Conservation (phyloP, 2,888 invertebrate species). For the Drosophila subquinaria region DNA sequence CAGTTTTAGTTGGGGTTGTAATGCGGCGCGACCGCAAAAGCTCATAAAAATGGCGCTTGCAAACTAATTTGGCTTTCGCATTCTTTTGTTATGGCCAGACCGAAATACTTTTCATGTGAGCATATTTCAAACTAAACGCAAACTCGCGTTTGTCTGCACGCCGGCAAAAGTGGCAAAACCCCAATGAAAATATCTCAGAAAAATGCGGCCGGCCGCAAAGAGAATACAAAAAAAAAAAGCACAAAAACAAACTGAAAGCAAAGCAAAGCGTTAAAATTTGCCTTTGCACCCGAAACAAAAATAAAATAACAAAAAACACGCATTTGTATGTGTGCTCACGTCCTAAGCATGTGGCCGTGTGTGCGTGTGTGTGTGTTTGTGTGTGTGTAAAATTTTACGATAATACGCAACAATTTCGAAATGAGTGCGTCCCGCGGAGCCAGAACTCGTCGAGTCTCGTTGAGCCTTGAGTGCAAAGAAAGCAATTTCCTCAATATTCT, state of each 20-base stretch:
- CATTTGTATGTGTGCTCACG: conserved; percentile 68
- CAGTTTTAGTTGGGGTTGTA: conserved; percentile 19
- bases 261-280: conserved; percentile 42
- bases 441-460: conserved; percentile 30
- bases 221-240: conserved; percentile 16
- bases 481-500: conserved; percentile 77
- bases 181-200: conserved; percentile 40
- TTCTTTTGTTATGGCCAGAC: conserved; percentile 27
- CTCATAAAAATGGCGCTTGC: conserved; percentile 28
- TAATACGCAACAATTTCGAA: conserved; percentile 78
- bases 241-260: conserved; percentile 32
- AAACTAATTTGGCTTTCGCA: conserved; percentile 45
- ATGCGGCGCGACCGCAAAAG: conserved; percentile 23
- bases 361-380: conserved; percentile 42
- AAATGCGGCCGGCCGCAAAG: conserved; percentile 32
- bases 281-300: conserved; percentile 20
- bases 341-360: conserved; percentile 38
- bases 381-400: conserved; percentile 74
- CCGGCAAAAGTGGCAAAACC: conserved; percentile 17
- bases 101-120: conserved; percentile 21
- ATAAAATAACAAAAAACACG: conserved; percentile 1
- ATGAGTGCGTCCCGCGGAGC: conserved; percentile 64
- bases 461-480: conserved; percentile 71
- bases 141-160: conserved; percentile 17
- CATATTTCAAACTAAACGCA: conserved; percentile 19